Percentiles rank a stretch among this genome's conserved stretches.
Conservation (phyloP, 35 echinoderm and acorn worm species). For the Apostichopus californicus region DNA sequence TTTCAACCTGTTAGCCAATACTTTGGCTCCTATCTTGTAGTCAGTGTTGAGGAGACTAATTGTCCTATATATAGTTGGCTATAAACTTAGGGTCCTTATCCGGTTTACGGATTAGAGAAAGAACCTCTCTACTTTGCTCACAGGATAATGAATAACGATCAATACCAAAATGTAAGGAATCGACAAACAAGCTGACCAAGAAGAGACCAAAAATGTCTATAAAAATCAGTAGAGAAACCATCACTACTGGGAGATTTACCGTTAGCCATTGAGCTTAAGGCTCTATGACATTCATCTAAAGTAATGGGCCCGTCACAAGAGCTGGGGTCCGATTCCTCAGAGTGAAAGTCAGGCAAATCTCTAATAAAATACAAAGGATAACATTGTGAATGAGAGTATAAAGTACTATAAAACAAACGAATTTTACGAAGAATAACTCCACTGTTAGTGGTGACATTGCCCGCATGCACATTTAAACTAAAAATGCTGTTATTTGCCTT, state of each 20-base stretch:
- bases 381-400: too few relatives aligned
- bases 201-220: conserved; percentile 28
- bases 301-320: background rate
- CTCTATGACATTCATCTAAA: background rate
- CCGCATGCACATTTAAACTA: too few relatives aligned
- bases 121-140: background rate
- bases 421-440: too few relatives aligned
- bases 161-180: background rate
- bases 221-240: conserved; percentile 18
- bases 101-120: background rate
- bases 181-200: background rate
- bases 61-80: too few relatives aligned
- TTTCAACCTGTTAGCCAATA: background rate
- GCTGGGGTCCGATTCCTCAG: too few relatives aligned
- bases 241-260: conserved; percentile 34
- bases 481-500: too few relatives aligned
- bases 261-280: background rate
- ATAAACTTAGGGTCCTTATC: too few relatives aligned
- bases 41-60: background rate
- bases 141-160: background rate
- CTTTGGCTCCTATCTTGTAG: background rate
- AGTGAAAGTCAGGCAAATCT: too few relatives aligned
- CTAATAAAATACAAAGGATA: too few relatives aligned
- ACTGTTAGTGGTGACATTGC: too few relatives aligned
- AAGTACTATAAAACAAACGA: too few relatives aligned